phyloP scores from a whole-genome alignment of 2,797 vertebrate genomes.

The Poecilia picta region DNA sequence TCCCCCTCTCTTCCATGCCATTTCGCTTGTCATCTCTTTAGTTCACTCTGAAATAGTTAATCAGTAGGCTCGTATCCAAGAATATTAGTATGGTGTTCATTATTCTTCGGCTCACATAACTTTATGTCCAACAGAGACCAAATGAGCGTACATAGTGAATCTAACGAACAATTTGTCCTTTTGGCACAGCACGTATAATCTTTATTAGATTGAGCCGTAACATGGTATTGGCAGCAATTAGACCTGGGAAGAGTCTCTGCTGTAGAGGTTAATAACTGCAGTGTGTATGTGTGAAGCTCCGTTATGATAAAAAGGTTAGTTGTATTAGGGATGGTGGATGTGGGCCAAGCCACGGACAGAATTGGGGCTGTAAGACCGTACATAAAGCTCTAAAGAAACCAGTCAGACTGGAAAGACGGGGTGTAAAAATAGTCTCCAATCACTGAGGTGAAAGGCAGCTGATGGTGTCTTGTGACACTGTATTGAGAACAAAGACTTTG shows the following conservation, averaged over 20 bases:
- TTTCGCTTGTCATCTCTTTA: constrained; percentile 12
- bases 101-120: constrained; percentile 66
- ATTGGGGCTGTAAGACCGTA: constrained; percentile 16
- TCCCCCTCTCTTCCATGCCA: not conserved
- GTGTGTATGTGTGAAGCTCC: constrained; percentile 56
- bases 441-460: constrained; percentile 32
- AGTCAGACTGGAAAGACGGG: constrained; percentile 24
- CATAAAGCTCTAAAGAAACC: constrained; percentile 17
- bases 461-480: constrained; percentile 13
- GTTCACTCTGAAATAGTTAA: constrained; percentile 49
- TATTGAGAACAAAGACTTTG: constrained; percentile 4
- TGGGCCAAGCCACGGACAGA: constrained; percentile 46
- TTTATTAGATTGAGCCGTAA: constrained; percentile 75
- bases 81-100: constrained; percentile 70
- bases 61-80: constrained; percentile 43
- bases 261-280: constrained; percentile 74
- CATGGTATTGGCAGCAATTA: constrained; percentile 75
- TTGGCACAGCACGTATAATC: constrained; percentile 70
- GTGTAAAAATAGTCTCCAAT: constrained; percentile 44
- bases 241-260: constrained; percentile 51
- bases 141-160: constrained; percentile 60
- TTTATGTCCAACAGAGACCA: constrained; percentile 70
- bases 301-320: constrained; percentile 71
- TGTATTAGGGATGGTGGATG: constrained; percentile 61
- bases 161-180: constrained; percentile 74